These are phyloP conservation scores for Rattus rattus DNA, from an alignment of 2,113 vertebrate genomes.

Conservation along the genomic window DNA sequence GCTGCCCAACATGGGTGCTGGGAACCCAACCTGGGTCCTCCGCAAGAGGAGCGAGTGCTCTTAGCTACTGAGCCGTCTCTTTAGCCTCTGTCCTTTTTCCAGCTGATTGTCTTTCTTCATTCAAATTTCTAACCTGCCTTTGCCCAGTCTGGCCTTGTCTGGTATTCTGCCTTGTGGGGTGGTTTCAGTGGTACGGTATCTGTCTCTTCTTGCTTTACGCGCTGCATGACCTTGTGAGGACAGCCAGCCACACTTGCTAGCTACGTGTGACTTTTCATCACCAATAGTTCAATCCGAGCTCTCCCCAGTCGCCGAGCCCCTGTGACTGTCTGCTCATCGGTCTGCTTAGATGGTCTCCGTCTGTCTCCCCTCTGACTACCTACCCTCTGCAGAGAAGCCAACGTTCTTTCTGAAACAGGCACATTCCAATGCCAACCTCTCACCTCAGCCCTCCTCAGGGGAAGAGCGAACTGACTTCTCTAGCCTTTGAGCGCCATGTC, in stretches of 20 bases:
- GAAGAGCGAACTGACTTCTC: slow-evolving; percentile 3
- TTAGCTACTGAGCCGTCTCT: neutral
- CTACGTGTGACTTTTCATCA: neutral
- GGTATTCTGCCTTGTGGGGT: neutral
- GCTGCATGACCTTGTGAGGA: neutral
- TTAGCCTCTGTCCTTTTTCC: neutral
- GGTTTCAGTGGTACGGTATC: neutral
- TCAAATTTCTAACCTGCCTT: slow-evolving; percentile 43
- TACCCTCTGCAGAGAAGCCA: neutral
- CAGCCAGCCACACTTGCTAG: neutral
- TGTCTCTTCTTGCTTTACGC: neutral
- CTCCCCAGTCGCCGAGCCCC: neutral
- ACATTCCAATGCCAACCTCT: neutral
- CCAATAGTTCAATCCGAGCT: neutral
- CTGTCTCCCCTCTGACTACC: neutral
- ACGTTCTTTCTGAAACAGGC: neutral
- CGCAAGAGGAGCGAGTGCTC: neutral
- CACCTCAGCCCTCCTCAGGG: neutral
- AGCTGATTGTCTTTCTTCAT: neutral
- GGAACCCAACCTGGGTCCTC: neutral
- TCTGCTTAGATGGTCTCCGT: neutral
- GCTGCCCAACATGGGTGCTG: neutral
- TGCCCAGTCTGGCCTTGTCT: neutral
- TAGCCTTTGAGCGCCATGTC: neutral
- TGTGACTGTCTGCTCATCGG: neutral